Conservation (phyloP, 1,140 invertebrate genomes). For the Saccostrea cuccullata region DNA sequence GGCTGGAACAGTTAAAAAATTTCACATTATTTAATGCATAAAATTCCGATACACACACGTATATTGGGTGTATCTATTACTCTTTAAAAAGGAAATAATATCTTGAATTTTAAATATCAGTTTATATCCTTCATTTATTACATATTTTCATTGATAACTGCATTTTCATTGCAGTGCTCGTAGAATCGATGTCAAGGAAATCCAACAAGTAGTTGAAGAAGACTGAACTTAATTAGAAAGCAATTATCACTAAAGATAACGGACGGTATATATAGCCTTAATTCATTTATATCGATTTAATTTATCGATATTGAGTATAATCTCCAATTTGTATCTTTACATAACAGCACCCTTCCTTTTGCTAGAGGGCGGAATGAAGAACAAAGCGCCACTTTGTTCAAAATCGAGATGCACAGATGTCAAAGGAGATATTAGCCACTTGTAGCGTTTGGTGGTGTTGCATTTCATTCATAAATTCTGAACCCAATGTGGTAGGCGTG, state of each 20-base stretch:
- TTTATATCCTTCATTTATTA: too few relatives aligned
- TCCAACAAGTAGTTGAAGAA: neutral
- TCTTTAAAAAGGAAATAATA: too few relatives aligned
- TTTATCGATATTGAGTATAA: neutral
- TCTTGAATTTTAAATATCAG: too few relatives aligned
- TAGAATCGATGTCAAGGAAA: neutral
- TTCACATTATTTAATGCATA: too few relatives aligned
- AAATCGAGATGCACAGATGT: constrained; percentile 12
- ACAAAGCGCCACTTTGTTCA: constrained; percentile 21
- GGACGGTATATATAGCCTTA: neutral
- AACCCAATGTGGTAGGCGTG: constrained; percentile 1
- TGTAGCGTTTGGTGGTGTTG: constrained; percentile 1
- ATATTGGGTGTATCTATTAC: too few relatives aligned
- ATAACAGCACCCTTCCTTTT: neutral
- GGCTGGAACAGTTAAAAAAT: too few relatives aligned
- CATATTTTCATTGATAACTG: too few relatives aligned
- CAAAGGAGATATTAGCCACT: constrained; percentile 21
- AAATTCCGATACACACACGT: too few relatives aligned
- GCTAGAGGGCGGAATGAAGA: neutral
- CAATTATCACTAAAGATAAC: neutral
- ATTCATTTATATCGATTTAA: constrained; percentile 16
- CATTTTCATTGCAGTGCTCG: neutral
- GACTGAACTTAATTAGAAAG: neutral
- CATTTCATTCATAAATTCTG: constrained; percentile 16
- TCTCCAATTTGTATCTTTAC: constrained; percentile 6